Evolutionary conservation across 2,113 vertebrate species (phyloP).

Genomic region (Illadopsis cleaveri): DNA sequence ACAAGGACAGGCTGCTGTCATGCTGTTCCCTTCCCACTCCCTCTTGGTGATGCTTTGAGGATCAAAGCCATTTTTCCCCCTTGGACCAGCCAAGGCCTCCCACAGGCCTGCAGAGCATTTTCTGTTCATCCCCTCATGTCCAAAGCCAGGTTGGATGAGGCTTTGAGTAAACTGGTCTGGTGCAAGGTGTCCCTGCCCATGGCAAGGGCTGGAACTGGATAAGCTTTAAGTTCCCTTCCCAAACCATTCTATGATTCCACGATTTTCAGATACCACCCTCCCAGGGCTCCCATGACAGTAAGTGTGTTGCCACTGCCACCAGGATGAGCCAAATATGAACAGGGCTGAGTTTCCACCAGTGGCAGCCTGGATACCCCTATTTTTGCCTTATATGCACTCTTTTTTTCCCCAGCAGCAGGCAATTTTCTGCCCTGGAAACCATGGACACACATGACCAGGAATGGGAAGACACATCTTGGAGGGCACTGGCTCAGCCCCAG

Average conservation of each 20-base stretch:
- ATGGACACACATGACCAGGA: rapidly evolving
- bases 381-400: not conserved
- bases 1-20: rapidly evolving
- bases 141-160: not conserved
- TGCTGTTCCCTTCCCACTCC: not conserved
- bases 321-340: not conserved
- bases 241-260: not conserved
- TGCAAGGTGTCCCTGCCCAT: not conserved
- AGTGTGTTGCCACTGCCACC: not conserved
- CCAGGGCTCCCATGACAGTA: rapidly evolving
- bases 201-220: not conserved
- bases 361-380: not conserved
- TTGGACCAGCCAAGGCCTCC: not conserved
- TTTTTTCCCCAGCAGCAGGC: not conserved
- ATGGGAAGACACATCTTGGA: not conserved
- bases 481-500: not conserved
- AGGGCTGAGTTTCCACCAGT: not conserved
- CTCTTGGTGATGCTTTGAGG: not conserved
- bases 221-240: not conserved
- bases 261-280: not conserved
- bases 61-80: not conserved
- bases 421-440: not conserved
- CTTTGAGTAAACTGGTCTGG: not conserved
- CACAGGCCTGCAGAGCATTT: not conserved
- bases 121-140: not conserved